phyloP scores from a whole-genome alignment of 2,888 invertebrate species.

The Scaptomyza cyrtandrae region DNA sequence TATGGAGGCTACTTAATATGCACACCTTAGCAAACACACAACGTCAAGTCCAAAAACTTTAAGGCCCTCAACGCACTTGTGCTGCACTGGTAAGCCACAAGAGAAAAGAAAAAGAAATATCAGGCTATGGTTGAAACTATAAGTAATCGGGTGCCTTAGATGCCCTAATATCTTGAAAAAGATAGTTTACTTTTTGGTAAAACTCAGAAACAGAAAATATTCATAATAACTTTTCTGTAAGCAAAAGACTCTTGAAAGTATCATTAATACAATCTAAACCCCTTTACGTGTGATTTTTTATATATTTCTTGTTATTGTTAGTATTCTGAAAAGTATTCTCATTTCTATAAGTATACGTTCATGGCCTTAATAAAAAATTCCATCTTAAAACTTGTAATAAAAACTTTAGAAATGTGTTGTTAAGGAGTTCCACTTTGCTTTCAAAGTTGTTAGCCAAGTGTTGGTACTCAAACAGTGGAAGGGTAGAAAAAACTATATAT shows the following conservation, averaged over 20 bases:
- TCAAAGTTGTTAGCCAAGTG: constrained; percentile 10
- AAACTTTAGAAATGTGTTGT: neutral
- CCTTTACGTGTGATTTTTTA: no score
- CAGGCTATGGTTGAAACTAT: neutral
- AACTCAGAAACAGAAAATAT: no score
- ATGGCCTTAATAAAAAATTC: neutral
- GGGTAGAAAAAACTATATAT: constrained; percentile 60
- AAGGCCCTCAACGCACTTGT: constrained; percentile 55
- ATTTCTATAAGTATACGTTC: neutral
- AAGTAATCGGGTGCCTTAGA: neutral
- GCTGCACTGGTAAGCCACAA: constrained; percentile 31
- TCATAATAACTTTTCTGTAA: no score
- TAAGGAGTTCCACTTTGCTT: constrained; percentile 3
- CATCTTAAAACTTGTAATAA: neutral
- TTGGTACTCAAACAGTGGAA: constrained; percentile 16
- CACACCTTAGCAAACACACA: constrained; percentile 66
- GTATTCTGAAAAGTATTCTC: no score
- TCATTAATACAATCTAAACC: no score
- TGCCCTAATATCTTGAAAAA: constrained; percentile 23
- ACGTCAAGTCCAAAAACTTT: constrained; percentile 53
- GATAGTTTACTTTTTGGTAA: no score
- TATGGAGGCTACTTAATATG: constrained; percentile 72
- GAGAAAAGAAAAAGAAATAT: constrained; percentile 17
- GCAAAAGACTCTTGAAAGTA: neutral
- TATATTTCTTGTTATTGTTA: no score